Base-by-base conservation (phyloP, 2,113 vertebrate species). In the Odobenus rosmarus region DNA sequence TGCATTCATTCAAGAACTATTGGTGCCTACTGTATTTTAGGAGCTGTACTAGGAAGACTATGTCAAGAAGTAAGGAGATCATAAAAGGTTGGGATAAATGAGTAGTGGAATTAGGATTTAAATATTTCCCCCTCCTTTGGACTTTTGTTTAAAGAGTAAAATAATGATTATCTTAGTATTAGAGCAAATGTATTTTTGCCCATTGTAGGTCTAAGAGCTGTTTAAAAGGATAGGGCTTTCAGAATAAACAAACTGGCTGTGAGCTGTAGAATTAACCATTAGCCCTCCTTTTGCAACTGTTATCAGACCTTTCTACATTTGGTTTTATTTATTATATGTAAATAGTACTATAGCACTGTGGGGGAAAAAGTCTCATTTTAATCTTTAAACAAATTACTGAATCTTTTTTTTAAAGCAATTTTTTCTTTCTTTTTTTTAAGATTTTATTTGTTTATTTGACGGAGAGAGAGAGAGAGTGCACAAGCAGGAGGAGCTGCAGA, bases 211-310 rank as follows among this genome's bases (percentile, higher is more conserved):
- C 26, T 42, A 69, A 79, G 23, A 51, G 69, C 8, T 79, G 3
- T 72, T 85, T 72, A 61, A 57, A 89, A 83, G 77, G 36, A 69
- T 51, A 92, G 55, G 59, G 42, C 84, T 94, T 96, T 92, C 64
- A 95, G 93, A 91, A 80, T 84, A 12, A 23, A 67, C 23, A 4
- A 1, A 49, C 46, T 61, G 33, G 13, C 74, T 69, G n/a, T 33
- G 33, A 74, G 14, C 18, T 49, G 10, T 92, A 57, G 36, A 91
- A 72, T 33, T 91, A 55, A 71, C 59, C 9, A 21, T 15, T 51
- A 88, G 49, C 49, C n/a, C 21, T 80, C 31, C 53, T 86, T 82
- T 87, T 82, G 31, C 55, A 86, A 13, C n/a, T 86, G 28, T 57
- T 72, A 36, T 79, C 53, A 86, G 53, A 87, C n/a, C 28, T 96